These are phyloP conservation scores for Hucho hucho DNA, from an alignment of 2,113 vertebrate genomes.

Conservation along the genomic window DNA sequence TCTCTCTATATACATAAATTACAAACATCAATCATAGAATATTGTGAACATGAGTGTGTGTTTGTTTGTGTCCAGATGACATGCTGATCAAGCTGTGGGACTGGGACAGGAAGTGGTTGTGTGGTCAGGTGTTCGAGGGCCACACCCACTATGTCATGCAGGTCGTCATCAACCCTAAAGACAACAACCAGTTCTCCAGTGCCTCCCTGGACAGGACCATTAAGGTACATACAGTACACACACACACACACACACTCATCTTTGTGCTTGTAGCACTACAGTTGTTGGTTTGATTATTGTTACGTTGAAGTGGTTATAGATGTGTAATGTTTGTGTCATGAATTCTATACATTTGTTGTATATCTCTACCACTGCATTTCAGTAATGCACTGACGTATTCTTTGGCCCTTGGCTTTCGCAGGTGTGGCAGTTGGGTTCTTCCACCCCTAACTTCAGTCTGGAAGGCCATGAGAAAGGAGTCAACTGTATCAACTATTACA, in stretches of 20 bases:
- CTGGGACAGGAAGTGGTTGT: slow-evolving; percentile 95
- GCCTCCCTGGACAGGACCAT: slow-evolving; percentile 91
- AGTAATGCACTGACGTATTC: no score
- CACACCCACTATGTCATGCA: slow-evolving; percentile 96
- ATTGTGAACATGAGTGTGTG: not conserved
- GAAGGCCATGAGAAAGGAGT: slow-evolving; percentile 94
- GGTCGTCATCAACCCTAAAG: slow-evolving; percentile 94
- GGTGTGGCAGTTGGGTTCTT: slow-evolving; percentile 94
- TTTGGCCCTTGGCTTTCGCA: slow-evolving; percentile 41
- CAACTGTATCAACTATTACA: slow-evolving; percentile 95
- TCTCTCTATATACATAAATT: not conserved
- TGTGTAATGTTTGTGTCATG: no score
- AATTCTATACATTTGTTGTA: no score
- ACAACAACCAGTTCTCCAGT: slow-evolving; percentile 97
- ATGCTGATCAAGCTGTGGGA: slow-evolving; percentile 97
- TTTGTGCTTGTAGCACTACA: not conserved
- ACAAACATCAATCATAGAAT: not conserved
- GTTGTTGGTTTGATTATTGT: no score
- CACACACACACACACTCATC: not conserved
- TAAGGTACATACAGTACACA: slow-evolving; percentile 75
- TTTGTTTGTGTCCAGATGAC: slow-evolving; percentile 76
- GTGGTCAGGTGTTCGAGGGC: slow-evolving; percentile 93
- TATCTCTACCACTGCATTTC: not conserved
- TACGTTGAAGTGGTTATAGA: no score
- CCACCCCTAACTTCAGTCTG: slow-evolving; percentile 90